Evolutionary conservation across 1,140 invertebrate genomes (phyloP), one percentile per base, ranked within the genome.

Genomic region (Anadara kagoshimensis): DNA sequence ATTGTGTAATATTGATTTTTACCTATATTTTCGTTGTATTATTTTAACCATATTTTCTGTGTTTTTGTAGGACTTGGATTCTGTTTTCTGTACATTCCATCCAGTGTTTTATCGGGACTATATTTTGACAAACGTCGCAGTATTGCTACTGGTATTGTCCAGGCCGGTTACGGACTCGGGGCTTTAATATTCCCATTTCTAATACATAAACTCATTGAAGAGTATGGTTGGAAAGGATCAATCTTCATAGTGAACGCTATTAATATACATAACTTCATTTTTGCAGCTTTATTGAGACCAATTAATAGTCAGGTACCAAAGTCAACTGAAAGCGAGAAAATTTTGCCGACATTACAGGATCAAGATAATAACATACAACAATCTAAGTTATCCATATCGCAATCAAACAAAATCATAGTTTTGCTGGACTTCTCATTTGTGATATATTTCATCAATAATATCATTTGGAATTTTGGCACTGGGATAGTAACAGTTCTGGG

Each of bases 81-180:
- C 54, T 79, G 83, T 58, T 56, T 84, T 65, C 68, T 74, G 8
- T 86, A 86, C 59, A 62, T 87, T 18, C 86, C 86, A 47, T 86
- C 83, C 11, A 81, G 83, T 65, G 81, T 84, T 4, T 70, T 86
- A 11, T 76, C 79, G 54, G 95, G 95, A 11, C 95, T 96, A 90
- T 98, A 97, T 90, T 98, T 97, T 87, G 94, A 96, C 87, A 94
- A 93, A 89, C 94, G 94, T 92, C 90, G 96, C 56, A 95, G 95
- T 7, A 86, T 98, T 41, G 96, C 96, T 0, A 96, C 95, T 1
- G 96, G 96, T 14, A 93, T 98, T 51, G 94, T 95, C 0, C 97
- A 97, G 1, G 97, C 95, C 85, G 97, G 97, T 12, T 97, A 96
- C 1, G 97, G 97, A 20, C 94, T 97, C 29, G 93, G 93, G 0